These are phyloP conservation scores for Polypedilum vanderplanki DNA, from an alignment of 1,140 invertebrate species.

Conservation along the genomic window DNA sequence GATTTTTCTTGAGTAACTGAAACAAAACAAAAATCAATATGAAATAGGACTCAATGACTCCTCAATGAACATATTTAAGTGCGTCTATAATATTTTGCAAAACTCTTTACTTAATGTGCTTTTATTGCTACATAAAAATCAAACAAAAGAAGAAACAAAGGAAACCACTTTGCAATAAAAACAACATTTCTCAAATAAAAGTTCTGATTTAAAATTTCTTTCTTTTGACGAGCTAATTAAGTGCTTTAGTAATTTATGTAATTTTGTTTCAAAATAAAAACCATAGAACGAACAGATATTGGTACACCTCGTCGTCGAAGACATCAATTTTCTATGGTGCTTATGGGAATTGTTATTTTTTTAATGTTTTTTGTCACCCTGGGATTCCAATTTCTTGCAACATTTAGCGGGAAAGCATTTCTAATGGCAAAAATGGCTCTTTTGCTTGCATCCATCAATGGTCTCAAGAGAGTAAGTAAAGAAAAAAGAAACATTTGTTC, in stretches of 20 bases:
- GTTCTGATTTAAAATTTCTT: background rate
- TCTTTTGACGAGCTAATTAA: too few species aligned
- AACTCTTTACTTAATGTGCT: too few species aligned
- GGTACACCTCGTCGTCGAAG: background rate
- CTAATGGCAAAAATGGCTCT: conserved; percentile 68
- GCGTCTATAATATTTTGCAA: too few species aligned
- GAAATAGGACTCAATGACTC: too few species aligned
- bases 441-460: conserved; percentile 67
- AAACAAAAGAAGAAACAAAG: background rate
- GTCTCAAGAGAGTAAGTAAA: conserved; percentile 55
- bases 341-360: conserved; percentile 50
- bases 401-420: conserved; percentile 67
- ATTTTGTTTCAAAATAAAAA: too few species aligned
- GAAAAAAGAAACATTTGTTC: too few species aligned
- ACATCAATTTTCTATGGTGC: conserved; percentile 31
- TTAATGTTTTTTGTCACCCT: conserved; percentile 62
- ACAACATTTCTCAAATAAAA: background rate
- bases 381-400: conserved; percentile 69
- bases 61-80: too few species aligned
- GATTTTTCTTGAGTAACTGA: too few species aligned
- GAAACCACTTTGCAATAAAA: background rate
- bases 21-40: too few species aligned
- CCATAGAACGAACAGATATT: background rate
- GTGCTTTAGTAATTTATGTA: too few species aligned
- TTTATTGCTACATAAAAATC: too few species aligned